phyloP scores from a whole-genome alignment of 2,888 invertebrate species.

The Vandiemenella viatica region DNA sequence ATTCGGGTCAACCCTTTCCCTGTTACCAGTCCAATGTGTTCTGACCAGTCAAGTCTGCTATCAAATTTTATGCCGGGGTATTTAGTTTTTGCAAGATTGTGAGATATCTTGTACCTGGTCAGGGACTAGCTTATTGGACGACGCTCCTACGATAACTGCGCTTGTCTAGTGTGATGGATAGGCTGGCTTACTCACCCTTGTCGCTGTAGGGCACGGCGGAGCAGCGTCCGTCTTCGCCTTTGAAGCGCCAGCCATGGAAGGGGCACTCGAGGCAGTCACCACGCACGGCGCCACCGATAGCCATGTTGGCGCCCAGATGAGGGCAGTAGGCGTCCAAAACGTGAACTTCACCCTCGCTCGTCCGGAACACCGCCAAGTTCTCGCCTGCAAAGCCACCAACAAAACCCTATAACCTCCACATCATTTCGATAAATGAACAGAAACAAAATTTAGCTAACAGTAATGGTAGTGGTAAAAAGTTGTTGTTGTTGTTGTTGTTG shows the following conservation, averaged over 20 bases:
- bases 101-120: too few relatives aligned
- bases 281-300: conserved; percentile 57
- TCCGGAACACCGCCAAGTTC: conserved; percentile 53
- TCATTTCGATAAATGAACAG: not conserved
- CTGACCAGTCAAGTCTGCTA: too few relatives aligned
- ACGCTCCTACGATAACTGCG: too few relatives aligned
- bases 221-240: conserved; percentile 56
- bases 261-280: conserved; percentile 75
- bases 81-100: too few relatives aligned
- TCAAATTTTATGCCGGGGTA: too few relatives aligned
- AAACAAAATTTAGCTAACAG: conserved; percentile 4
- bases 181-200: conserved; percentile 28
- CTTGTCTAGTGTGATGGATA: too few relatives aligned
- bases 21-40: too few relatives aligned
- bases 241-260: conserved; percentile 77
- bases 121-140: too few relatives aligned
- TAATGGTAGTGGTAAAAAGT: too few relatives aligned
- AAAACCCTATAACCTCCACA: not conserved
- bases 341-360: conserved; percentile 42
- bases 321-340: conserved; percentile 79
- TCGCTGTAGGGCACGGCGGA: conserved; percentile 55
- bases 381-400: conserved; percentile 33
- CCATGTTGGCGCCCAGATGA: conserved; percentile 78
- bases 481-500: too few relatives aligned
- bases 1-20: too few relatives aligned